A percentile compares a stretch with the other conserved stretches of the same genome.
phyloP scores from a whole-genome alignment of 2,888 invertebrate genomes.

The Trachelus iudaicus region DNA sequence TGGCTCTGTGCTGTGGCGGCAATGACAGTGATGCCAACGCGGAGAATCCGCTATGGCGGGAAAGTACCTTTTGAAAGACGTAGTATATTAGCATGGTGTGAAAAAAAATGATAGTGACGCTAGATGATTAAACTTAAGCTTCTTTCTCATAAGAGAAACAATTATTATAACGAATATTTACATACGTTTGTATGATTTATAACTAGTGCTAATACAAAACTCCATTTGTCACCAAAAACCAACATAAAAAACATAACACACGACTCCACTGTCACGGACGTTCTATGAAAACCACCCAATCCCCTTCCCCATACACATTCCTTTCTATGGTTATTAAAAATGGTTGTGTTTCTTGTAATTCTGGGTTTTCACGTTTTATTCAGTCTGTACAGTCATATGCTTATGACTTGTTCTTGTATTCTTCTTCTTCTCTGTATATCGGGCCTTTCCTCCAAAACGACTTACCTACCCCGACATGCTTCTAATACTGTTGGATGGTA shows the following conservation, averaged over 20 bases:
- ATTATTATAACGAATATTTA: conserved; percentile 61
- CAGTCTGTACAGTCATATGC: neutral
- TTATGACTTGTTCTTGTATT: neutral
- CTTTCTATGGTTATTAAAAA: neutral
- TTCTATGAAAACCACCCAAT: neutral
- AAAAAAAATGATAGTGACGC: conserved; percentile 56
- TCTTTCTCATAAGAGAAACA: conserved; percentile 55
- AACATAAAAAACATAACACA: conserved; percentile 20
- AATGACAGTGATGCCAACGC: neutral
- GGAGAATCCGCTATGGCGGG: neutral
- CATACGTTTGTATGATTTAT: conserved; percentile 65
- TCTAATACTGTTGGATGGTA: conserved; percentile 59
- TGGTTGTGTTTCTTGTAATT: neutral
- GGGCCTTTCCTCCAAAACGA: conserved; percentile 50
- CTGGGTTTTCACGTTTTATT: neutral
- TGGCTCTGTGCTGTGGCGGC: neutral
- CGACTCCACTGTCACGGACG: neutral
- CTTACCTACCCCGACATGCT: conserved; percentile 56
- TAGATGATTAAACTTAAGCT: conserved; percentile 62
- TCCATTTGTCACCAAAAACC: conserved; percentile 56
- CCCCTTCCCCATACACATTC: conserved; percentile 18
- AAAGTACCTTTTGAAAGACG: conserved; percentile 13
- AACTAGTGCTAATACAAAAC: conserved; percentile 64
- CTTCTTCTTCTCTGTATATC: conserved; percentile 50
- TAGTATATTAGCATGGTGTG: conserved; percentile 47